These are phyloP conservation scores for Gryllus longicercus DNA, from an alignment of 2,888 invertebrate genomes.

Conservation along the genomic window DNA sequence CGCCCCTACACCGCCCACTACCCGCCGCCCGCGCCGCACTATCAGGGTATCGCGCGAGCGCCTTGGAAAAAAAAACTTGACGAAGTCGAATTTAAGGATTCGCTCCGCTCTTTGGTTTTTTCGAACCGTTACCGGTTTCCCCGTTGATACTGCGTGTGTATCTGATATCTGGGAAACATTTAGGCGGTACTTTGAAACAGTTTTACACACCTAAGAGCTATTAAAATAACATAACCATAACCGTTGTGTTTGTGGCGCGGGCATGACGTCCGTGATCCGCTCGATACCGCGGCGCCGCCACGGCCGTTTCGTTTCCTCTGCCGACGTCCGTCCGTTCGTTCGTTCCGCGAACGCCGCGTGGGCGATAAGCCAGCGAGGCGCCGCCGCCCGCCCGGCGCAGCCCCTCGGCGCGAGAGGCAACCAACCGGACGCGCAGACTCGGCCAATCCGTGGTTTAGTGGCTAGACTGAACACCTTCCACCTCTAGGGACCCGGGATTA, in stretches of 20 bases:
- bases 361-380: too few relatives aligned
- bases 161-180: background rate
- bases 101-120: background rate
- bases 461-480: too few relatives aligned
- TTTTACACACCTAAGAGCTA: conserved; percentile 10
- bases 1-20: background rate
- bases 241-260: background rate
- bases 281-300: background rate
- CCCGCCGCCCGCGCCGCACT: background rate
- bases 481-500: too few relatives aligned
- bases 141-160: background rate
- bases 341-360: too few relatives aligned
- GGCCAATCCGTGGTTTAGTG: too few relatives aligned
- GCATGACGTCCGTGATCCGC: background rate
- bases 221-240: conserved; percentile 17
- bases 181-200: conserved; percentile 17
- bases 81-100: background rate
- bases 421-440: too few relatives aligned
- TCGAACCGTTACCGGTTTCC: background rate
- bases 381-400: too few relatives aligned
- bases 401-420: too few relatives aligned
- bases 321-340: too few relatives aligned
- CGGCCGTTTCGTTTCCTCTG: too few relatives aligned
- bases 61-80: background rate
- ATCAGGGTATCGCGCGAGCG: background rate